Evolutionary conservation across 2,113 vertebrate genomes (phyloP).

Genomic region (Mesembrinibis cayennensis): DNA sequence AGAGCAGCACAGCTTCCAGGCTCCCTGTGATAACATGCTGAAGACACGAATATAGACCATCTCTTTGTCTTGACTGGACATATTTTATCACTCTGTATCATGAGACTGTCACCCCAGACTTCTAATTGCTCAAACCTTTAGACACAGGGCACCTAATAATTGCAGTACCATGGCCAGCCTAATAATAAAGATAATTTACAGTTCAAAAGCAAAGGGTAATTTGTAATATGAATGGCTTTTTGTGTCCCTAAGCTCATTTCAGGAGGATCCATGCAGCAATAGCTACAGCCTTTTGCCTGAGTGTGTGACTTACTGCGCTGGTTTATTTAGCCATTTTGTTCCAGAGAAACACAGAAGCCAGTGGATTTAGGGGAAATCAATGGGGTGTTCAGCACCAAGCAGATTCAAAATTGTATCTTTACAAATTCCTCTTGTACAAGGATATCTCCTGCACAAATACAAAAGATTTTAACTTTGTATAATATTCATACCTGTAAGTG

Average conservation of each 20-base stretch:
- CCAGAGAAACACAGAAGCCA: not conserved
- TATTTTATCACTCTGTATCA: conserved; percentile 73
- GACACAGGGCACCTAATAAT: conserved; percentile 77
- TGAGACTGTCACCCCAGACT: conserved; percentile 60
- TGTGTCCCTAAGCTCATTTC: conserved; percentile 60
- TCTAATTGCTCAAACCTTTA: conserved; percentile 78
- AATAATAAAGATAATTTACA: conserved; percentile 81
- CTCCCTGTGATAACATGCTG: conserved; percentile 58
- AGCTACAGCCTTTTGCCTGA: not conserved
- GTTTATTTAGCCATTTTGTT: conserved; percentile 42
- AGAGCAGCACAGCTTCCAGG: conserved; percentile 54
- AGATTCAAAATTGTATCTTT: not conserved
- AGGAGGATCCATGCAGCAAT: conserved; percentile 27
- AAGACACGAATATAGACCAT: conserved; percentile 62
- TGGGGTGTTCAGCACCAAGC: not conserved
- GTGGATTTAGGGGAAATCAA: conserved; percentile 35
- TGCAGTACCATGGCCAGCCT: conserved; percentile 68
- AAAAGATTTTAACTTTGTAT: not conserved
- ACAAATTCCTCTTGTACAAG: not conserved
- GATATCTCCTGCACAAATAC: not conserved
- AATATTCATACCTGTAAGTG: not conserved
- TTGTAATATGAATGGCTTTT: conserved; percentile 68
- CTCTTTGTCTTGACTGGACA: conserved; percentile 70
- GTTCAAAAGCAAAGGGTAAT: conserved; percentile 71
- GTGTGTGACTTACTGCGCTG: conserved; percentile 9